These are phyloP conservation scores for Potamarius usumacintae DNA, from an alignment of 2,113 vertebrate species.

Conservation along the genomic window DNA sequence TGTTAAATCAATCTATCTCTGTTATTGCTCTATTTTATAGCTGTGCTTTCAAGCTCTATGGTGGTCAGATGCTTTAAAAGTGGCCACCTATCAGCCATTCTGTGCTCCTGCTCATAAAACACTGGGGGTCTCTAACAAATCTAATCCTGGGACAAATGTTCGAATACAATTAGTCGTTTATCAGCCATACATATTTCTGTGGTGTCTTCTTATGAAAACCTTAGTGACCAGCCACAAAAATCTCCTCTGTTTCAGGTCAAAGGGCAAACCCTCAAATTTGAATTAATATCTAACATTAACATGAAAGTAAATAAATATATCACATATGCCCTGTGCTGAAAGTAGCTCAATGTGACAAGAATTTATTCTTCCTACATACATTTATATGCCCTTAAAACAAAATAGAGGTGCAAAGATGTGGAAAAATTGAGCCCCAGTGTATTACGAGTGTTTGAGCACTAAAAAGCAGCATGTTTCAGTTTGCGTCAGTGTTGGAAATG, in stretches of 20 bases:
- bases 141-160: conserved; percentile 52
- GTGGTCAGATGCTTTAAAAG: conserved; percentile 12
- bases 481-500: conserved; percentile 59
- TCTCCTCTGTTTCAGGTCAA: conserved; percentile 41
- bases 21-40: conserved; percentile 4
- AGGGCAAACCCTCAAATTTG: conserved; percentile 38
- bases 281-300: conserved; percentile 45
- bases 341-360: conserved; percentile 49
- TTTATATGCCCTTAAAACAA: conserved; percentile 51
- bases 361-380: conserved; percentile 54
- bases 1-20: conserved; percentile 2
- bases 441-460: conserved; percentile 52
- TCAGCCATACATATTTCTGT: conserved; percentile 42
- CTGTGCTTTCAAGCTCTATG: background rate
- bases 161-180: conserved; percentile 29
- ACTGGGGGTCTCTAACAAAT: conserved; percentile 48
- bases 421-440: conserved; percentile 40
- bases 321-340: conserved; percentile 49
- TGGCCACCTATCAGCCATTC: conserved; percentile 46
- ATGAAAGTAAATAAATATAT: conserved; percentile 56
- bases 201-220: conserved; percentile 19
- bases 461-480: conserved; percentile 16
- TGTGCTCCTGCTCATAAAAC: conserved; percentile 32
- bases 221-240: conserved; percentile 44
- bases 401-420: conserved; percentile 37